These are phyloP conservation scores for Trichonephila clavata DNA, from an alignment of 1,140 invertebrate genomes.

Conservation along the genomic window DNA sequence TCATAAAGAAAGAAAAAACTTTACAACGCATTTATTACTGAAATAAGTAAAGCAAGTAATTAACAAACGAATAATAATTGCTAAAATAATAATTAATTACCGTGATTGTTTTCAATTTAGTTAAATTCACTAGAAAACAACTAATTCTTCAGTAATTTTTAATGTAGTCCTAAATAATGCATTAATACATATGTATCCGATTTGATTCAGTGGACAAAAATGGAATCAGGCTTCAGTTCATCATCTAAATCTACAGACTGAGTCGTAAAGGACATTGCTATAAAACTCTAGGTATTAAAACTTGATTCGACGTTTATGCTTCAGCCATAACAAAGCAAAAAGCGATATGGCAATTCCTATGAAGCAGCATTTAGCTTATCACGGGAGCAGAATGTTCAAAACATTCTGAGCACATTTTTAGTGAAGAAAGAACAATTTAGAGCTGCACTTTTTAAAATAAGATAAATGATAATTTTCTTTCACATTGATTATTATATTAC, in stretches of 20 bases:
- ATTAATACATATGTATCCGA: too few relatives aligned
- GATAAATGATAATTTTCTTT: not conserved
- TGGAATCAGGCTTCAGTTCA: not conserved
- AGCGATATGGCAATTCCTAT: slow-evolving; percentile 5
- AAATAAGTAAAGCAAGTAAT: too few relatives aligned
- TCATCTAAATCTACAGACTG: not conserved
- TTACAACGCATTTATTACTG: too few relatives aligned
- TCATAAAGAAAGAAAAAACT: too few relatives aligned
- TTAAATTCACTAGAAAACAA: too few relatives aligned
- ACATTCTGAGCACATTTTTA: not conserved
- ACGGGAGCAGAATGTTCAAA: not conserved
- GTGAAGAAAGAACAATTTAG: not conserved
- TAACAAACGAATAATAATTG: too few relatives aligned
- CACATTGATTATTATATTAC: too few relatives aligned
- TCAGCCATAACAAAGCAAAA: slow-evolving; percentile 12
- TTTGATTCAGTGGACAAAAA: not conserved
- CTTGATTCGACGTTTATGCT: slow-evolving; percentile 28
- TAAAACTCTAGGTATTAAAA: slow-evolving; percentile 27
- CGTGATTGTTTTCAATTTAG: too few relatives aligned
- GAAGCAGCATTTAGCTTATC: not conserved
- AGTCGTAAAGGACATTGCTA: slow-evolving; percentile 31
- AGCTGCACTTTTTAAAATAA: not conserved
- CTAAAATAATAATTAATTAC: too few relatives aligned
- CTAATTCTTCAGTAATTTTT: too few relatives aligned
- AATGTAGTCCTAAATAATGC: too few relatives aligned